Evolutionary conservation across 1,140 invertebrate species (phyloP), one percentile per base, ranked within the genome.

Genomic region (Nymphalis io): DNA sequence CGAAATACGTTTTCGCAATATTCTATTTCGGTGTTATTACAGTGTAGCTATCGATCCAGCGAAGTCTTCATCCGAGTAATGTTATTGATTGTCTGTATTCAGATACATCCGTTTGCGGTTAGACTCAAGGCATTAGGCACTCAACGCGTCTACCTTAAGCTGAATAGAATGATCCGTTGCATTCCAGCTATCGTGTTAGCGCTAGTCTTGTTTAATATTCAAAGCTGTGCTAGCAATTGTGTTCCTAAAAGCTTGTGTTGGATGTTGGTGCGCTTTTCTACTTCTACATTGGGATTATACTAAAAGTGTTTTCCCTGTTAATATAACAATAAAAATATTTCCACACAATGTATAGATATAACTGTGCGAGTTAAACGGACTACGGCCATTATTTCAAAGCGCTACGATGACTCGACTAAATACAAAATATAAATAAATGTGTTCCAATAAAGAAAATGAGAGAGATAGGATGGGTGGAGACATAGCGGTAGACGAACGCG

Each of bases 401-500:
- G 16, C 27, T 63, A 63, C 61, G 21, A 60, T 40, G 57, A 70
- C 57, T 66, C 12, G 27, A 23, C 64, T 66, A 20, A 42, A 68
- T 33, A 21, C 51, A 55, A 62, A 58, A 69, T 71, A 64, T 68
- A 63, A 74, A 70, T 67, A 67, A 66, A 60, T 39, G 16, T 16
- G 70, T 57, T 20, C 18, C 55, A 70, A 64, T 72, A 73, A 67
- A 79, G 59, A 72, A 70, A 68, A 70, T 60, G 70, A 67, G 42
- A 68, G 65, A 53, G 58, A 76, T 76, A 64, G 67, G 69, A 74
- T 72, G 66, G 70, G 68, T 64, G 70, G 77, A 84, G 79, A 84
- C 81, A 68, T 68, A 65, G 71, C 70, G 80, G 80, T 79, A 86
- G 84, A 86, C 82, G 75, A 70, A 73, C 71, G 76, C 74, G 76